These are phyloP conservation scores for Fregetta grallaria DNA, from an alignment of 2,113 vertebrate genomes.

Conservation along the genomic window DNA sequence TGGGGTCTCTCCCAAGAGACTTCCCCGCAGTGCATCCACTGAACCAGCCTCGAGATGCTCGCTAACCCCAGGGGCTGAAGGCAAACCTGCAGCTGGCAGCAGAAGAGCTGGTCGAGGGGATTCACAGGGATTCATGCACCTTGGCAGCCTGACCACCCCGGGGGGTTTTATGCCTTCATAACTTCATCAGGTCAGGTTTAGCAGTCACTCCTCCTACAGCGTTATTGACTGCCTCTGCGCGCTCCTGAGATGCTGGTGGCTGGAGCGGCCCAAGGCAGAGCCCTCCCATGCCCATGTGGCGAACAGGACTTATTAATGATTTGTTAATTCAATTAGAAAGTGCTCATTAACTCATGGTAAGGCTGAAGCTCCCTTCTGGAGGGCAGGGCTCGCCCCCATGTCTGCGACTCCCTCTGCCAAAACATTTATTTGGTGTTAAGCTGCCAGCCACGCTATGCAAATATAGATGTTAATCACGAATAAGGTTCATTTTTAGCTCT, in stretches of 20 bases:
- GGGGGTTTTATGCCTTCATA: not conserved
- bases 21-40: not conserved
- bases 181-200: conserved; percentile 13
- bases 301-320: not conserved
- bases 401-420: not conserved
- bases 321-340: conserved; percentile 52
- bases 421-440: conserved; percentile 45
- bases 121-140: not conserved
- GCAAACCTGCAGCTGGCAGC: not conserved
- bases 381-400: conserved; percentile 9
- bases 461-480: conserved; percentile 32
- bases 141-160: not conserved
- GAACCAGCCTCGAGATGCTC: not conserved
- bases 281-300: not conserved
- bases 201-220: not conserved
- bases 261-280: not conserved
- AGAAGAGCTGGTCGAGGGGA: not conserved
- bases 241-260: not conserved
- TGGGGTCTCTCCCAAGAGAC: conserved; percentile 5
- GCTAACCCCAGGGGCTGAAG: not conserved
- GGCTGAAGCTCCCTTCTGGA: conserved; percentile 8
- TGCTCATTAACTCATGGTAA: not conserved
- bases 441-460: conserved; percentile 50
- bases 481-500: conserved; percentile 20
- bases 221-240: not conserved